phyloP scores from a whole-genome alignment of 1,140 invertebrate genomes.

The Cryptotermes secundus region DNA sequence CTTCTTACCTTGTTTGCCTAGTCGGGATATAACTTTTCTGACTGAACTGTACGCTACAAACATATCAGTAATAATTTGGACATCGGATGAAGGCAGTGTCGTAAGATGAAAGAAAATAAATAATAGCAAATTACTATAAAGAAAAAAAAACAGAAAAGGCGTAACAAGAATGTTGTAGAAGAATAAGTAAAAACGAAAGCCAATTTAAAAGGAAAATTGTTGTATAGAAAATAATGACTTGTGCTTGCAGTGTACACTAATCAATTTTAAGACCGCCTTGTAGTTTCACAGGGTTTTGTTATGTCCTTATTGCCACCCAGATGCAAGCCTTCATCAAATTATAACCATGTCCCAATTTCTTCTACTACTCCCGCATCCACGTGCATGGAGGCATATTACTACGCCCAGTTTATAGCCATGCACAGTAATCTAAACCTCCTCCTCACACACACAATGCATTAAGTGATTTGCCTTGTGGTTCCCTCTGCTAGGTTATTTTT shows the following conservation, averaged over 20 bases:
- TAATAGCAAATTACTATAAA: not conserved
- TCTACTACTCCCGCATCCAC: not conserved
- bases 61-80: not conserved
- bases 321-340: not conserved
- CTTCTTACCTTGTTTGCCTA: too few relatives aligned
- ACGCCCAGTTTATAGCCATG: too few relatives aligned
- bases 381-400: not conserved
- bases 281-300: not conserved
- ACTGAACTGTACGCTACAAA: not conserved
- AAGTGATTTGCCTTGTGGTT: not conserved
- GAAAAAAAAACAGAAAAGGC: not conserved
- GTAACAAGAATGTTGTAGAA: not conserved
- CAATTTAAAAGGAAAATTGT: not conserved
- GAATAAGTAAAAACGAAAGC: not conserved
- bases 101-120: not conserved
- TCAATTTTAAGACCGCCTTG: not conserved
- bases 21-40: too few relatives aligned
- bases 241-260: not conserved
- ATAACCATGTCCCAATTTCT: not conserved
- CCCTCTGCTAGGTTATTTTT: not conserved
- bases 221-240: constrained; percentile 8
- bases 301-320: not conserved
- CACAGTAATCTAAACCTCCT: not conserved
- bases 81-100: not conserved
- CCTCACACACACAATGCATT: not conserved